Evolutionary conservation across 1,140 invertebrate genomes (phyloP), one percentile per base, ranked within the genome.

Genomic region (Patella vulgata): DNA sequence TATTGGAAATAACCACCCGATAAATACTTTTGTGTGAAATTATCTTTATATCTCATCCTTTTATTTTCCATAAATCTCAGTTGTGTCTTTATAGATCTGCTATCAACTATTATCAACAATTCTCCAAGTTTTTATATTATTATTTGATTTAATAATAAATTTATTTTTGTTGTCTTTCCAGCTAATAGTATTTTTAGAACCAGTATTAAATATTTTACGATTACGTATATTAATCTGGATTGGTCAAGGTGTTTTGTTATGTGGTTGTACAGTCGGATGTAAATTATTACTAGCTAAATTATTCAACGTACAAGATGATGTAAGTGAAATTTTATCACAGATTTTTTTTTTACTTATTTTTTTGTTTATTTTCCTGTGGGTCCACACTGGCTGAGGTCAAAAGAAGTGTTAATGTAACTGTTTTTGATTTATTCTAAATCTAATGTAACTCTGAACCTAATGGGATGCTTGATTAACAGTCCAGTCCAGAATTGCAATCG

Each of bases 301-400:
- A 2, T 72, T 89, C 19, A 73, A 76, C 14, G 80, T 88, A 43
- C 80, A 86, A 43, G 88, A 89, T 84, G 89, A 90, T 84, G 88
- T 88, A 79, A 86, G 85, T 81, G 8, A 17, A 28, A 39, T 47
- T 17, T 30, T 33, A 31, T 52, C 4, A 12, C 19, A 21, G 14
- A 3, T 8, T 54, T 14, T 6, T 1, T 19, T 56, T 54, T 54
- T 8, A 19, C 12, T 8, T 27, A n/a, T 62, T 53, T 36, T 56
- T 47, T 47, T 42, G 33, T 28, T 36, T 61, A 14, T 12, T 9
- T 9, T 12, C 21, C 21, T 17, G 11, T 48, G 9, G 9, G 21
- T 48, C 21, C 9, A 12, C 21, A 48, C 21, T 48, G 21, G n/a
- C n/a, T n/a, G n/a, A n/a, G n/a, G n/a, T n/a, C n/a, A n/a, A n/a